A percentile compares a stretch with the other conserved stretches of the same genome.
Conservation (phyloP, 2,113 vertebrate species). For the Clarias gariepinus region DNA sequence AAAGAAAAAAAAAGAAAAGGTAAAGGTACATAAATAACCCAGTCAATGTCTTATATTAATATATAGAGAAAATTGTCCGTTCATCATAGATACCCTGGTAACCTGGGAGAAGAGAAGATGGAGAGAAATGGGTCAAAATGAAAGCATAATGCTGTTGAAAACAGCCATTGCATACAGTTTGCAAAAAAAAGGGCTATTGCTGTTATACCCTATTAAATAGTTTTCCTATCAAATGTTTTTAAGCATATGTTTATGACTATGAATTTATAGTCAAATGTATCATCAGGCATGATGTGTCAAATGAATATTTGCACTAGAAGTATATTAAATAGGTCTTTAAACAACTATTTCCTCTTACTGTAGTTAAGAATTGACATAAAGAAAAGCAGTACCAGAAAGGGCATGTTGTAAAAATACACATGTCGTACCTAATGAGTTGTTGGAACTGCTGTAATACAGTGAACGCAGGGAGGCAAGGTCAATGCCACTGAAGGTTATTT, state of each 20-base stretch:
- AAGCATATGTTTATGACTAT: not conserved
- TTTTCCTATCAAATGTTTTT: not conserved
- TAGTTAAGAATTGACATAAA: not conserved
- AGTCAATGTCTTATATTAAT: not conserved
- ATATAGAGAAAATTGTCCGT: not conserved
- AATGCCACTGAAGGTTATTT: conserved; percentile 1
- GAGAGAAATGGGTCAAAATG: not conserved
- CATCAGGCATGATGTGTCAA: not conserved
- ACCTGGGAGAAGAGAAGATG: not conserved
- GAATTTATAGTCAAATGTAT: not conserved
- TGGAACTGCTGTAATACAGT: not conserved
- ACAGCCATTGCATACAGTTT: too few species aligned
- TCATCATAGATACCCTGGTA: not conserved
- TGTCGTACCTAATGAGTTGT: not conserved
- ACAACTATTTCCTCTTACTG: not conserved
- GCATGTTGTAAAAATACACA: not conserved
- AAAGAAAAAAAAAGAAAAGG: not conserved
- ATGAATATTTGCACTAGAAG: not conserved
- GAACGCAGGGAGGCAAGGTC: not conserved
- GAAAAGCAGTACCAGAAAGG: not conserved
- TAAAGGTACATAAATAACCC: not conserved
- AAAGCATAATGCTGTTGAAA: not conserved
- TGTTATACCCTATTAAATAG: not conserved
- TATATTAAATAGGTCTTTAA: not conserved
- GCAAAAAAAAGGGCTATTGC: not conserved